A percentile compares a stretch with the other conserved stretches of the same genome.
Evolutionary conservation across 2,888 invertebrate genomes (phyloP).

Genomic region (Bellardia bayeri): DNA sequence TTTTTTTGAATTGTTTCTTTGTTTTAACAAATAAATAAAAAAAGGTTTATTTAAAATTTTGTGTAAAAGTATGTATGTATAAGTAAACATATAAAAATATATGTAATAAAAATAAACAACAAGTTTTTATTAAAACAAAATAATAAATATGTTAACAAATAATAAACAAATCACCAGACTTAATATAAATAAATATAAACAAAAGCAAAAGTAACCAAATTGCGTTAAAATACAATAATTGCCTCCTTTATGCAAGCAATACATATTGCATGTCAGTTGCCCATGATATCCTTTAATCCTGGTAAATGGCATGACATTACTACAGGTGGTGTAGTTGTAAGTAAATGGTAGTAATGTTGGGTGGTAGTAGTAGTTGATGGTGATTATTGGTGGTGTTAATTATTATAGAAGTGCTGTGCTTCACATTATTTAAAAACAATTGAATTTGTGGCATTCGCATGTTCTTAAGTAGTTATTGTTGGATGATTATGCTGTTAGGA

Average conservation of each 20-base stretch:
- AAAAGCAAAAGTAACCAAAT: slow-evolving; percentile 28
- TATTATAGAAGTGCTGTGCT: slow-evolving; percentile 39
- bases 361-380: not conserved
- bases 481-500: slow-evolving; percentile 57
- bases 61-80: not conserved
- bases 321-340: slow-evolving; percentile 4
- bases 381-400: slow-evolving; percentile 51
- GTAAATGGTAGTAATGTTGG: not conserved
- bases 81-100: slow-evolving; percentile 21
- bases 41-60: slow-evolving; percentile 59
- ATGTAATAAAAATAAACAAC: slow-evolving; percentile 44
- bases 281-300: slow-evolving; percentile 61
- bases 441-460: slow-evolving; percentile 25
- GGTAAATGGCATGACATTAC: slow-evolving; percentile 28
- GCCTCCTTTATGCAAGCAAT: slow-evolving; percentile 12
- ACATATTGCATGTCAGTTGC: slow-evolving; percentile 54
- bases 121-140: slow-evolving; percentile 20
- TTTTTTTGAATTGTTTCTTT: slow-evolving; percentile 37
- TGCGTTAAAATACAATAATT: slow-evolving; percentile 29
- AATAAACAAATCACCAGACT: slow-evolving; percentile 58
- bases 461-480: slow-evolving; percentile 20
- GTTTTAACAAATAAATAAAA: slow-evolving; percentile 49
- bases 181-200: slow-evolving; percentile 23
- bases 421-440: slow-evolving; percentile 20
- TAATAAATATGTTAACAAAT: slow-evolving; percentile 47